phyloP scores from a whole-genome alignment of 2,113 vertebrate genomes.

The Empidonax traillii region DNA sequence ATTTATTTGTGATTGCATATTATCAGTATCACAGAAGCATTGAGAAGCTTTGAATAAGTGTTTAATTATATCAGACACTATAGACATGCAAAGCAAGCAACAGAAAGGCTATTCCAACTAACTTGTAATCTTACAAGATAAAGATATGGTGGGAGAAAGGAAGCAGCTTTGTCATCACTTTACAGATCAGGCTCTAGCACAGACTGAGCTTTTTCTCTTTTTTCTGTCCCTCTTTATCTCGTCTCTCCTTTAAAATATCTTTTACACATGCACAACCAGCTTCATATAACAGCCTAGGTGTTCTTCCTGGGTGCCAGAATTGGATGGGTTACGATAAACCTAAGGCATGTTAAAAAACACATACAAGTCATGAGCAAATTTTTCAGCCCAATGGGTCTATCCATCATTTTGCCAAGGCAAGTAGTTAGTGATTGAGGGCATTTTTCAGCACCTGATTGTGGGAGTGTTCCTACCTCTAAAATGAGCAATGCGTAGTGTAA shows the following conservation, averaged over 20 bases:
- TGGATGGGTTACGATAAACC: neutral
- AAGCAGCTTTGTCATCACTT: neutral
- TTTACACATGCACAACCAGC: neutral
- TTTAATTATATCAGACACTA: constrained; percentile 15
- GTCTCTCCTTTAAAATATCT: neutral
- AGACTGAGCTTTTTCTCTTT: neutral
- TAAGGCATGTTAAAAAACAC: neutral
- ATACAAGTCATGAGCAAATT: neutral
- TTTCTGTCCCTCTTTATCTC: neutral
- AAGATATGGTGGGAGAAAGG: neutral
- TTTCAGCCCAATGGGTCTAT: neutral
- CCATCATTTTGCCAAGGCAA: neutral
- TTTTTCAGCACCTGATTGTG: neutral
- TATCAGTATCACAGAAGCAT: neutral
- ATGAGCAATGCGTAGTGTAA: neutral
- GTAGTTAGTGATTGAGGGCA: neutral
- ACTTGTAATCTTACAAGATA: neutral
- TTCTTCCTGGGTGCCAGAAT: neutral
- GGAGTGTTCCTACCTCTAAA: neutral
- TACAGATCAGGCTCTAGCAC: neutral
- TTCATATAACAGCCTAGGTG: neutral
- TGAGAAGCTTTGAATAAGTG: constrained; percentile 2
- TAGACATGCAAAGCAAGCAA: constrained; percentile 3
- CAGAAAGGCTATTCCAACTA: neutral
- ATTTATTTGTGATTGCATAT: constrained; percentile 18